Conservation (phyloP, 2,888 invertebrate species). For the Octodonta nipae region DNA sequence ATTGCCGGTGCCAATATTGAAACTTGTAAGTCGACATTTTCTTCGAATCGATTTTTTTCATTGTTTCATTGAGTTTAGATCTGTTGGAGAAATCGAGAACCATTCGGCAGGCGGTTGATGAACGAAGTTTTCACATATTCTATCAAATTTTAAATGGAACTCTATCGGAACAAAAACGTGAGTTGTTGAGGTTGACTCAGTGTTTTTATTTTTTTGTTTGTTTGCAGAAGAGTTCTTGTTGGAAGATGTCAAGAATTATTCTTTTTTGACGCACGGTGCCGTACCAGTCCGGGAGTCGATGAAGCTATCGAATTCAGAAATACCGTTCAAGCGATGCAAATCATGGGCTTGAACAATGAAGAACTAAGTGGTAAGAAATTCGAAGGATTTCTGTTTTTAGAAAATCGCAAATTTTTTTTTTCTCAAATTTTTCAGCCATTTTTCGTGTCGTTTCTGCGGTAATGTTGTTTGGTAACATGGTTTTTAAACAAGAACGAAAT, state of each 20-base stretch:
- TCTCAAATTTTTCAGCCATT: no score
- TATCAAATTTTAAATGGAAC: slow-evolving; percentile 93
- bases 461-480: slow-evolving; percentile 95
- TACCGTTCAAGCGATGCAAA: slow-evolving; percentile 94
- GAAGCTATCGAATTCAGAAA: slow-evolving; percentile 83
- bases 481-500: slow-evolving; percentile 86
- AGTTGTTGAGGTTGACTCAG: slow-evolving; percentile 12
- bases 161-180: slow-evolving; percentile 67
- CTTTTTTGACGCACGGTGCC: slow-evolving; percentile 80
- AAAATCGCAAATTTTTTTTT: no score
- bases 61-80: no score
- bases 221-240: slow-evolving; percentile 78
- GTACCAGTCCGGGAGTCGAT: slow-evolving; percentile 87
- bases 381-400: no score
- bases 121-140: slow-evolving; percentile 98
- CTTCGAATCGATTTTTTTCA: no score
- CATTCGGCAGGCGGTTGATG: slow-evolving; percentile 93
- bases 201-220: slow-evolving; percentile 16
- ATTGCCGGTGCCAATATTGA: slow-evolving; percentile 99
- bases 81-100: slow-evolving; percentile 97
- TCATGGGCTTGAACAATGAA: slow-evolving; percentile 94
- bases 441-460: slow-evolving; percentile 93
- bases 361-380: slow-evolving; percentile 96
- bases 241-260: slow-evolving; percentile 87
- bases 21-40: no score